Percentiles rank a stretch among this genome's conserved stretches.
Conservation (phyloP, 2,113 vertebrate species). For the Centropristis striata region DNA sequence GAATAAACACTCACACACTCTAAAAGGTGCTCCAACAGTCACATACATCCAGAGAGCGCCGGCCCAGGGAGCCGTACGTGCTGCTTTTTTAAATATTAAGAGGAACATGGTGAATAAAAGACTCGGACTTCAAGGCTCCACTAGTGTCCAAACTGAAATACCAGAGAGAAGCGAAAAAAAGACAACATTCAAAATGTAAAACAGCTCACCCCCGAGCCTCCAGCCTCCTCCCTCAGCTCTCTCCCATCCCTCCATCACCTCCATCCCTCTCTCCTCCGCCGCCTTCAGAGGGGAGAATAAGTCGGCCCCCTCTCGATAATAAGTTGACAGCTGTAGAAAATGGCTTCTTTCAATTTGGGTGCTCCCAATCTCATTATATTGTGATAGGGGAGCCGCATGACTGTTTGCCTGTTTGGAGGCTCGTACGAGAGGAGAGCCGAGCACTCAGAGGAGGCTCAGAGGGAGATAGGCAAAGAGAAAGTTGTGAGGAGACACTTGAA, state of each 20-base stretch:
- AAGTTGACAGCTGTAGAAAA: conserved; percentile 88
- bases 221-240: conserved; percentile 34
- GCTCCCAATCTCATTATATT: conserved; percentile 84
- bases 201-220: conserved; percentile 65
- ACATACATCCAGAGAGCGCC: conserved; percentile 19
- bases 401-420: conserved; percentile 75
- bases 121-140: conserved; percentile 60
- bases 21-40: conserved; percentile 18
- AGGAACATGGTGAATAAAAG: conserved; percentile 56
- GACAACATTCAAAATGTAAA: conserved; percentile 81
- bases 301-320: conserved; percentile 75
- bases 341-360: conserved; percentile 85
- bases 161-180: conserved; percentile 23
- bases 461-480: conserved; percentile 34
- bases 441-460: conserved; percentile 13
- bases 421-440: conserved; percentile 34
- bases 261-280: conserved; percentile 43
- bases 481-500: conserved; percentile 38
- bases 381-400: conserved; percentile 72
- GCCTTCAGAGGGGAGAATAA: conserved; percentile 75
- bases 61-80: conserved; percentile 23
- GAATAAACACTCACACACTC: conserved; percentile 34
- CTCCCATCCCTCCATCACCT: conserved; percentile 62
- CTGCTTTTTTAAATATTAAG: conserved; percentile 59
- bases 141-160: conserved; percentile 54